phyloP scores from a whole-genome alignment of 2,888 invertebrate species.

The Seira ritae region DNA sequence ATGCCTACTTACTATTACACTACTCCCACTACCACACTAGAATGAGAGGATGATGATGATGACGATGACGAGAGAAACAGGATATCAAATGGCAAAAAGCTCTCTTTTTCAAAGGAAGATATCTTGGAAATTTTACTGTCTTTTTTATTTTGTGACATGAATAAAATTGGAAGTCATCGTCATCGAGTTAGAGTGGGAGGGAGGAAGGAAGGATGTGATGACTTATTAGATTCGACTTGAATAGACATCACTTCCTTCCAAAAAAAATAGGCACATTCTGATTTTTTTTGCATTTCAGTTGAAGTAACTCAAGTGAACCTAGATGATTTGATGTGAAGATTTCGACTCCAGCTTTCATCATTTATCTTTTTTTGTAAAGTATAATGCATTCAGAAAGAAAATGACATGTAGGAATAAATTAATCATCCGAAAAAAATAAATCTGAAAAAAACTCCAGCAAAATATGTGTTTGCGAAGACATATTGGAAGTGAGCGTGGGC shows the following conservation, averaged over 20 bases:
- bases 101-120: conserved; percentile 23
- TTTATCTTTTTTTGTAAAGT: too few species aligned
- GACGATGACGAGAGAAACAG: conserved; percentile 39
- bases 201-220: conserved; percentile 42
- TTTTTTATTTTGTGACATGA: conserved; percentile 52
- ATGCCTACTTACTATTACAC: too few species aligned
- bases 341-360: too few species aligned
- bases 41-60: conserved; percentile 9
- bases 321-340: too few species aligned
- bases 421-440: too few species aligned
- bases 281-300: background rate
- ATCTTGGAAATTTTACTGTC: conserved; percentile 52
- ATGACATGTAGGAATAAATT: too few species aligned
- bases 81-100: conserved; percentile 24
- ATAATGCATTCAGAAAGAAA: too few species aligned
- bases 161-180: conserved; percentile 58
- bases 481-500: too few species aligned
- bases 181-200: background rate
- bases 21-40: too few species aligned
- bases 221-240: conserved; percentile 51
- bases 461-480: too few species aligned
- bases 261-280: too few species aligned
- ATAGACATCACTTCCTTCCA: conserved; percentile 37
- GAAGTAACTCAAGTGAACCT: background rate
- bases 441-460: too few species aligned